These are phyloP conservation scores for Drosophila mimetica DNA, from an alignment of 2,888 invertebrate species.

Conservation along the genomic window DNA sequence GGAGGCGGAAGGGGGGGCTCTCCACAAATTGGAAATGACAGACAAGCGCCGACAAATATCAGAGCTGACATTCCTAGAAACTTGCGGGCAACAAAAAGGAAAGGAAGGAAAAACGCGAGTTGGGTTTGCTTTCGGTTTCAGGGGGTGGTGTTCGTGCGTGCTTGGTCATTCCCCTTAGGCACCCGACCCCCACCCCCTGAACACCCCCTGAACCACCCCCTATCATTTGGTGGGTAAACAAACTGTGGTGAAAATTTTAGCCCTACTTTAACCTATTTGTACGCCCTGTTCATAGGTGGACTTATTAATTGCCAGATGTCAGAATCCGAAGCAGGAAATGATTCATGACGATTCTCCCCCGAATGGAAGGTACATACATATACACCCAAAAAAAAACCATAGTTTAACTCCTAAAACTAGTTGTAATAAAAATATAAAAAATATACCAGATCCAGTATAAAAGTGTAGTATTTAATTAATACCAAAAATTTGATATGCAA, in stretches of 20 bases:
- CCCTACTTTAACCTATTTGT: constrained; percentile 14
- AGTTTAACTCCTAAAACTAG: no score
- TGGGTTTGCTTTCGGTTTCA: background rate
- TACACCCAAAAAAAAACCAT: no score
- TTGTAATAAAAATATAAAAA: no score
- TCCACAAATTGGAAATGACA: constrained; percentile 70
- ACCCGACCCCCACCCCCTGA: no score
- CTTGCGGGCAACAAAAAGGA: constrained; percentile 1
- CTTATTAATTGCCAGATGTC: constrained; percentile 35
- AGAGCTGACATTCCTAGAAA: constrained; percentile 45
- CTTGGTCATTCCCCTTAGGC: constrained; percentile 37
- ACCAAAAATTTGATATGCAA: no score
- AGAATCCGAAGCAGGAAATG: constrained; percentile 25
- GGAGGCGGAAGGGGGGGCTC: background rate
- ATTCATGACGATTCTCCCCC: constrained; percentile 6
- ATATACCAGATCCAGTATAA: no score
- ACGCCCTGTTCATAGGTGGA: constrained; percentile 12
- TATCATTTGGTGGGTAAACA: constrained; percentile 35
- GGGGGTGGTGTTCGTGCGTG: constrained; percentile 22
- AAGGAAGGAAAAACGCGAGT: constrained; percentile 9
- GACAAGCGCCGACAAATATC: constrained; percentile 72
- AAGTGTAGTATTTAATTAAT: no score
- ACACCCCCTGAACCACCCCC: background rate
- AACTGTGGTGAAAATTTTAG: constrained; percentile 10
- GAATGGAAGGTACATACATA: no score